Percentiles rank a stretch among this genome's conserved stretches.
These are phyloP conservation scores for Drosophila subquinaria DNA, from an alignment of 2,888 invertebrate genomes.

Conservation along the genomic window DNA sequence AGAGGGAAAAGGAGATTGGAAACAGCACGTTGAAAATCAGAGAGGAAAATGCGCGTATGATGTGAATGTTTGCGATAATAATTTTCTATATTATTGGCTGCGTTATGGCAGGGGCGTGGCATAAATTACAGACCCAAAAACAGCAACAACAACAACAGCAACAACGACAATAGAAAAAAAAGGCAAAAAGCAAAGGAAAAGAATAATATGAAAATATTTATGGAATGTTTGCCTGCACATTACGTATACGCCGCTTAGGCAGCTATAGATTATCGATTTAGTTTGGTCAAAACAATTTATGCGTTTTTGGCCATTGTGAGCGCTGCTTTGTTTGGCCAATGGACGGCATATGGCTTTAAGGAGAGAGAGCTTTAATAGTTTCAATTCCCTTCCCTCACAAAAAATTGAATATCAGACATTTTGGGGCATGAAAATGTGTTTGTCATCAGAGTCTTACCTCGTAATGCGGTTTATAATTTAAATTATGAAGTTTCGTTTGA, in stretches of 20 bases:
- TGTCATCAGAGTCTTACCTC: too few species aligned
- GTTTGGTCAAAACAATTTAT: conserved; percentile 38
- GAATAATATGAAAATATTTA: conserved; percentile 42
- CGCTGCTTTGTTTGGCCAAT: not conserved
- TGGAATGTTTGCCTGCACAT: conserved; percentile 30
- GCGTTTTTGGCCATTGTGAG: conserved; percentile 22
- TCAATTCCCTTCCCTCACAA: too few species aligned
- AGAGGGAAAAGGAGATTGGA: not conserved
- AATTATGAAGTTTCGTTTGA: too few species aligned
- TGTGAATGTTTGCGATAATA: conserved; percentile 73
- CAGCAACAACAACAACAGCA: conserved; percentile 3
- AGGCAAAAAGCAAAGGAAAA: conserved; percentile 10
- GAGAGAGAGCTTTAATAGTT: conserved; percentile 14
- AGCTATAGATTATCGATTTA: conserved; percentile 51
- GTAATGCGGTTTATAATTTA: too few species aligned
- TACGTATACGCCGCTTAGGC: conserved; percentile 44
- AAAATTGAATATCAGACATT: too few species aligned
- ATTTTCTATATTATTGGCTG: conserved; percentile 74
- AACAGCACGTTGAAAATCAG: conserved; percentile 53
- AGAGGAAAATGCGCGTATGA: conserved; percentile 55
- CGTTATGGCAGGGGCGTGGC: conserved; percentile 75
- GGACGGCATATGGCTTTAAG: conserved; percentile 49
- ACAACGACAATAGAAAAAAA: conserved; percentile 5
- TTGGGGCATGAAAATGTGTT: too few species aligned
- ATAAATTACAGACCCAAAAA: conserved; percentile 63